Base-by-base conservation (phyloP, 1,140 invertebrate genomes). In the Euwallacea similis region DNA sequence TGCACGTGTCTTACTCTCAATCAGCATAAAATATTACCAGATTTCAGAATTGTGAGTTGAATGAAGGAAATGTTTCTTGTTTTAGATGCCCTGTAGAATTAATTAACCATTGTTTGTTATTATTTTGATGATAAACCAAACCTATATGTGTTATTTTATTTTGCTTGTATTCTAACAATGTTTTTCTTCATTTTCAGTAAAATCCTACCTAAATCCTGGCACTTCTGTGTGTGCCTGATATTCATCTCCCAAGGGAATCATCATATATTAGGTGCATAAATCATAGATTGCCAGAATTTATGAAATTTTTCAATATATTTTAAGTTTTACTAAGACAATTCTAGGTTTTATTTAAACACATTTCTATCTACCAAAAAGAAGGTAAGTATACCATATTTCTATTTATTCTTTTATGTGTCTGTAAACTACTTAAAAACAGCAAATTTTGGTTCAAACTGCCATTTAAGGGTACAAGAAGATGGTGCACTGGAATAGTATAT, bases 401-500 rank as follows among this genome's bases (percentile, higher is more conserved):
- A 33, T 33, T 33, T 33, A 33, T 33, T 33, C 21, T 2, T 33
- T 33, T 33, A 33, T 33, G 4, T 33, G 21, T 33, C 1, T 33
- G 4, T 33, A 33, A 33, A 33, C 21, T 33, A 33, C 21, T 33
- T 33, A 33, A 4, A 33, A 33, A 33, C 21, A 33, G 1, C 1
- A 33, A 33, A 33, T 33, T 33, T 33, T 33, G 21, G 4, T 33
- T 33, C 21, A 33, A 33, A 1, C 21, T 33, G 21, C 8, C 11
- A 15, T 71, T 75, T 74, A 79, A 6, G 76, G 78, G 69, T 73
- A 80, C 33, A 68, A 66, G 61, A 80, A 80, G 8, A 76, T 69
- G 8, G 76, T 69, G 73, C 79, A 80, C 79, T 80, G 70, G 66
- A 80, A 79, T 73, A 61, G 66, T 78, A 79, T 74, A 7, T 50